phyloP scores from a whole-genome alignment of 2,113 vertebrate genomes.

The Lontra canadensis region DNA sequence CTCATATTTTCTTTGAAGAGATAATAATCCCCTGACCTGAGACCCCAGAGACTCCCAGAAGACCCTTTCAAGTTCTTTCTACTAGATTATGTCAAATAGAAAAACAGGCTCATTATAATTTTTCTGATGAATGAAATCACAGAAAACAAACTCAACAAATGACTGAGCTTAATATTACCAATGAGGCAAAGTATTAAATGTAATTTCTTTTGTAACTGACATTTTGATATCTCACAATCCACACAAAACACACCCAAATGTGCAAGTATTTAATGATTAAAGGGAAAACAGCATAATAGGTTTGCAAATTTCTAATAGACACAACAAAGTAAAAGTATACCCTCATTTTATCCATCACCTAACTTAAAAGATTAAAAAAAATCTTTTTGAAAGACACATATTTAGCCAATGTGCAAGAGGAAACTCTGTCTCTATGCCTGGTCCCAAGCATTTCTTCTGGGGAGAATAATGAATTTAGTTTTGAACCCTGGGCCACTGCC shows the following conservation, averaged over 20 bases:
- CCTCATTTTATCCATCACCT: background rate
- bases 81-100: conserved; percentile 7
- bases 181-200: background rate
- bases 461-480: background rate
- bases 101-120: background rate
- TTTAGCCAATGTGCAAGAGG: background rate
- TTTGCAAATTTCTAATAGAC: conserved; percentile 27
- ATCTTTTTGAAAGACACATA: background rate
- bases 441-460: background rate
- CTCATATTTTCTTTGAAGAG: background rate
- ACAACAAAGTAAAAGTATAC: background rate
- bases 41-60: background rate
- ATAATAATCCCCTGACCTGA: background rate
- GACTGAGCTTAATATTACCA: conserved; percentile 7
- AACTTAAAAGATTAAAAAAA: background rate
- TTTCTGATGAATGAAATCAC: conserved; percentile 43
- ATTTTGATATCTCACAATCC: background rate
- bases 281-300: background rate
- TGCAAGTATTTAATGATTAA: background rate
- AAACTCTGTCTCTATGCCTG: background rate
- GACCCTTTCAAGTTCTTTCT: background rate
- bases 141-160: background rate
- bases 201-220: background rate
- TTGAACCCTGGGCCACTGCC: background rate
- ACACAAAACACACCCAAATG: background rate